Conservation (phyloP, 1,140 invertebrate genomes). For the Brachionus koreanus region DNA sequence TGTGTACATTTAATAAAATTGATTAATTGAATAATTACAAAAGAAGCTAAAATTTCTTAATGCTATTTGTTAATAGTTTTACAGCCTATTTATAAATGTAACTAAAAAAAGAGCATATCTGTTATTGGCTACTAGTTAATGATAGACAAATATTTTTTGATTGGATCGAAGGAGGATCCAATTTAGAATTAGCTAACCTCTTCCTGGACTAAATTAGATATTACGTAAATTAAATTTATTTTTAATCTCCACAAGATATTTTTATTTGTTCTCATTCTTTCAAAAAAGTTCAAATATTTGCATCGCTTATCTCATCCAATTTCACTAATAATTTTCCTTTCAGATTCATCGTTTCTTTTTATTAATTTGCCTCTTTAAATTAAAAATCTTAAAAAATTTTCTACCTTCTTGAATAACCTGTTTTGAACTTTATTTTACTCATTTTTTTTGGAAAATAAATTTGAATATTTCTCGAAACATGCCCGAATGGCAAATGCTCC, state of each 20-base stretch:
- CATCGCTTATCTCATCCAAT: neutral
- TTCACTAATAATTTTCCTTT: neutral
- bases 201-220: neutral
- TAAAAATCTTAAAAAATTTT: too few species aligned
- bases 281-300: neutral
- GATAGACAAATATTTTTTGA: neutral
- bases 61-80: slow-evolving; percentile 4
- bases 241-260: neutral
- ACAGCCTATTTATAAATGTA: neutral
- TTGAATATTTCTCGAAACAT: too few species aligned
- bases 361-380: too few species aligned
- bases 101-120: neutral
- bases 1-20: neutral
- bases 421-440: too few species aligned
- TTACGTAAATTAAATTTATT: neutral
- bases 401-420: too few species aligned
- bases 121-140: neutral
- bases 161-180: neutral
- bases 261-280: slow-evolving; percentile 4
- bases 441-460: too few species aligned
- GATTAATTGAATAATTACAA: neutral
- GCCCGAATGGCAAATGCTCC: too few species aligned
- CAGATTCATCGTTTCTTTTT: neutral
- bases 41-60: neutral
- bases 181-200: neutral